These are phyloP conservation scores for Borostomias antarcticus DNA, from an alignment of 2,797 vertebrate genomes.

Conservation along the genomic window DNA sequence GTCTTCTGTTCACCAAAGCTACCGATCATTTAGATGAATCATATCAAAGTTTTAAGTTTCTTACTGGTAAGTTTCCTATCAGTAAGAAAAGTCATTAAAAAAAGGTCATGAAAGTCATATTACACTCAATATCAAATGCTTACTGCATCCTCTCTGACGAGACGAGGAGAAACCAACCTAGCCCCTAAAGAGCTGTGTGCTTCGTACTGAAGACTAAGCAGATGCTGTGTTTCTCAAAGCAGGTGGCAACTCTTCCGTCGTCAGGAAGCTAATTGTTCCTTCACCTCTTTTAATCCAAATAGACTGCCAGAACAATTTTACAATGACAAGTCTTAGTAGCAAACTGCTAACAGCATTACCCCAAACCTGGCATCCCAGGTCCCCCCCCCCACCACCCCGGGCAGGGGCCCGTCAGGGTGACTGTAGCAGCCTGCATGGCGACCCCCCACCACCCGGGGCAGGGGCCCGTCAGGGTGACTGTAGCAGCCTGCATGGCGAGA, in stretches of 20 bases:
- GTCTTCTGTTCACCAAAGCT: too few species aligned
- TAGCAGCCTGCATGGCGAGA: conserved; percentile 72
- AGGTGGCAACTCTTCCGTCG: conserved; percentile 47
- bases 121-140: neutral
- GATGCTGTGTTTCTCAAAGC: conserved; percentile 21
- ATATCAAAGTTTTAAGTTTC: too few species aligned
- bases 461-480: conserved; percentile 76
- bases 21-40: too few species aligned
- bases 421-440: conserved; percentile 73
- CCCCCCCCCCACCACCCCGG: conserved; percentile 50
- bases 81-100: too few species aligned
- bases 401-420: conserved; percentile 73
- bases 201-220: conserved; percentile 17
- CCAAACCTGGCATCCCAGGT: conserved; percentile 45
- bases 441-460: conserved; percentile 33
- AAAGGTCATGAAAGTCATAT: too few species aligned
- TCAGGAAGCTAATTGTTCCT: conserved; percentile 57
- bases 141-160: neutral
- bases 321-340: conserved; percentile 45
- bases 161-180: neutral
- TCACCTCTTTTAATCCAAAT: conserved; percentile 49
- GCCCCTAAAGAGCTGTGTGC: conserved; percentile 10
- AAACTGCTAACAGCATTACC: conserved; percentile 47
- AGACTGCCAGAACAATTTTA: conserved; percentile 56
- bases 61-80: too few species aligned